Base-by-base conservation (phyloP, 2,113 vertebrate species). In the Ondatra zibethicus region DNA sequence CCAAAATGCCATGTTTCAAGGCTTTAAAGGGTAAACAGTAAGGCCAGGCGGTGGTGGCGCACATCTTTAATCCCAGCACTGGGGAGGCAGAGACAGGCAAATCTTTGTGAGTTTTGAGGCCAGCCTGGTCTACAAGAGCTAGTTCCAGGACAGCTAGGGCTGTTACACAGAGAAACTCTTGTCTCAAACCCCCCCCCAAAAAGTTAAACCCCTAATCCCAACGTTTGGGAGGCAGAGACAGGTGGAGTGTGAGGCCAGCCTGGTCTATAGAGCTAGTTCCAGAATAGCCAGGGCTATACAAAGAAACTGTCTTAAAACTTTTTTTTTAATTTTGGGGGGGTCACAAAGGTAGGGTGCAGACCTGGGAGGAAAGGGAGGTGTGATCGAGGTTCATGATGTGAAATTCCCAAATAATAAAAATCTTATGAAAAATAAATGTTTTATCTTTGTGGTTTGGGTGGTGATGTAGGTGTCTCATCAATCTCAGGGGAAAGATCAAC, bases 1-100 rank as follows among this genome's bases (percentile, higher is more conserved):
- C 65, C 63, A 94, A 80, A 45, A 8, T 29, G 50, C 66, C 75
- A 90, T 89, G 17, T 89, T 97, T 97, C 19, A 91, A 92, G 1
- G 2, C 47, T 88, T 8, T 3, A 23, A 89, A 68, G 58, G 58
- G 58, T 58, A 58, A 58, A 58, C 0, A 6, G 58, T 58, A 58
- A 58, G 6, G 19, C 55, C 10, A 21, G 19, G 19, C 5, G 19
- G 5, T 58, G 5, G 55, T 58, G 55, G 19, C 55, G 5, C 55
- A 58, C 55, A 21, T 5, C 47, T 88, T 8, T 3, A 23, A 89
- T 65, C 61, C 61, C 61, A 63, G 61, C 61, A 63, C 55, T 58
- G 19, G 55, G 55, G 55, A 21, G 55, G 55, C 55, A 58, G 19
- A 58, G 55, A 7, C 19, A 58, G 55, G 55, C 5, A 3, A 19